Base-by-base conservation (phyloP, 2,888 invertebrate genomes). In the Agrotis puta region DNA sequence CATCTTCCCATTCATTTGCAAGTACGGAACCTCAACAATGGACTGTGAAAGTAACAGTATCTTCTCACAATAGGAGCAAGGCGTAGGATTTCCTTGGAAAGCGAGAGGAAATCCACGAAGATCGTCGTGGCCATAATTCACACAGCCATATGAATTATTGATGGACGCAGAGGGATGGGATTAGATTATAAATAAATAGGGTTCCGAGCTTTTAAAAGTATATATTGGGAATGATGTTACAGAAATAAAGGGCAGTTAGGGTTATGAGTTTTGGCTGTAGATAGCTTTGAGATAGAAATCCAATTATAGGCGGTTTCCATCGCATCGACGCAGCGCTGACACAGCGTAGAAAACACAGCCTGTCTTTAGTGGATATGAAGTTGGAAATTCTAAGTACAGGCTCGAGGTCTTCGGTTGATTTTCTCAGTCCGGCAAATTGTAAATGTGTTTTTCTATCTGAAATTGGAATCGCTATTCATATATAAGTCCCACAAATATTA, bases 141-240 rank as follows among this genome's bases (percentile, higher is more conserved):
- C 87, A 80, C 72, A 76, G 74, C 84, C 81, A 77, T 85, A 94
- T 94, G 94, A 94, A 94, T 94, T 94, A 94, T 94, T 93, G 93
- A 94, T 94, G 85, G 85, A 81, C 83, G 77, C 83, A 82, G 85
- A 81, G 67, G 73, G 70, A 73, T 77, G 58, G 79, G 79, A 85
- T 85, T 83, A 85, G 77, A 81, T 83, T 86, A 82, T 82, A 86
- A 86, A 85, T 85, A 85, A 83, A 84, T 67, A 81, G 68, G 78
- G 62, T 81, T 74, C n/a, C 39, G 68, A 61, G 73, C 72, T 75
- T 81, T 82, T 68, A 80, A 75, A 78, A 72, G 64, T 65, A 65
- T 73, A 62, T 74, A 62, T 58, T 45, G 39, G 33, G 39, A 57
- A 77, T 72, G 75, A 65, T 73, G 24, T 39, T 54, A 62, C 70